These are phyloP conservation scores for Echinops telfairi DNA, from an alignment of 2,113 vertebrate species.

Conservation along the genomic window DNA sequence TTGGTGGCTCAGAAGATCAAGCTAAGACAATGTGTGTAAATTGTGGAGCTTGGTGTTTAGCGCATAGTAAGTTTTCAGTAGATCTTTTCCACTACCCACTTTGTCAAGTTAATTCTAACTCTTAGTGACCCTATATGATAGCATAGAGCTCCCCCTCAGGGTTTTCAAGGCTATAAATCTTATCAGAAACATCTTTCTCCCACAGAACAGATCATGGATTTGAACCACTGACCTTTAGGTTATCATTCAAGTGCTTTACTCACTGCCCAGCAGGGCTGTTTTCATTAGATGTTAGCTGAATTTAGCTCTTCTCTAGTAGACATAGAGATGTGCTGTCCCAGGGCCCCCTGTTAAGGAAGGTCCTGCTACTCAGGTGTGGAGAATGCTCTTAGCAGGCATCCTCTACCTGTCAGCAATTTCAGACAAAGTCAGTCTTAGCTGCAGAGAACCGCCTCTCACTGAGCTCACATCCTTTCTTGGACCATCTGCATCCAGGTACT, in stretches of 20 bases:
- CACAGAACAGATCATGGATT: neutral
- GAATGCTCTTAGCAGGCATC: neutral
- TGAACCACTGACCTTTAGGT: neutral
- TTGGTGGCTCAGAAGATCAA: neutral
- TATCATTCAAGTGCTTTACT: no score
- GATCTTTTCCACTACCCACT: neutral
- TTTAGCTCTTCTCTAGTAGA: neutral
- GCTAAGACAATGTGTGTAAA: neutral
- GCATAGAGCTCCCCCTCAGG: no score
- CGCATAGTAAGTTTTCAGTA: neutral
- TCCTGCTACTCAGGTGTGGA: neutral
- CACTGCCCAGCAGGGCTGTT: neutral
- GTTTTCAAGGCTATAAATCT: no score
- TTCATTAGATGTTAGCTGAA: slow-evolving; percentile 10
- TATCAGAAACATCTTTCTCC: no score
- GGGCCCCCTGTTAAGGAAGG: neutral
- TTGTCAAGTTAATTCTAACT: neutral
- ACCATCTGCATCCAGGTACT: neutral
- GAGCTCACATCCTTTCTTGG: fast-evolving
- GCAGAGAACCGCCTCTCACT: neutral
- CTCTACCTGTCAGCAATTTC: neutral
- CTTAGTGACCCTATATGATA: neutral
- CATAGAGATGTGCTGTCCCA: neutral
- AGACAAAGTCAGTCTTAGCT: neutral
- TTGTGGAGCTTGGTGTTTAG: neutral